phyloP scores from a whole-genome alignment of 2,797 vertebrate species.

The Myotis findleyi region DNA sequence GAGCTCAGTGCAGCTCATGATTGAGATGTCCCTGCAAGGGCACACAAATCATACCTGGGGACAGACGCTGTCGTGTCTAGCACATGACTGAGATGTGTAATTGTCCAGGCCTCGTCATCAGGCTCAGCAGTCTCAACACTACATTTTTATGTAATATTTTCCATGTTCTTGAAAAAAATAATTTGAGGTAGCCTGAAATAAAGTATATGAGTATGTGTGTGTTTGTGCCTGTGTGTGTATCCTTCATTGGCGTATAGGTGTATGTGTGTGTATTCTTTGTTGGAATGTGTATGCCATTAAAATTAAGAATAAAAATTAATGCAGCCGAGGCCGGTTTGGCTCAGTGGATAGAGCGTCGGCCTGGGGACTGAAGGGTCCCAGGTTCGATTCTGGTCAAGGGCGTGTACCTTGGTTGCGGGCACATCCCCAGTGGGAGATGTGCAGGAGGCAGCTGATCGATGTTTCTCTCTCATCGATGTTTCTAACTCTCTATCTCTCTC shows the following conservation, averaged over 20 bases:
- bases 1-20: background rate
- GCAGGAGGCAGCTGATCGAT: too few relatives aligned
- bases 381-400: too few relatives aligned
- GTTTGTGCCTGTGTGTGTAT: background rate
- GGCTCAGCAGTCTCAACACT: background rate
- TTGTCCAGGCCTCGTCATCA: background rate
- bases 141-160: background rate
- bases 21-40: background rate
- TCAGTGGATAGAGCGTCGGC: too few relatives aligned
- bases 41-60: background rate
- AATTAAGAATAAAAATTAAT: background rate
- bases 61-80: rapidly evolving
- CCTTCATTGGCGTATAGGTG: background rate
- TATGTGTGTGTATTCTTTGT: background rate
- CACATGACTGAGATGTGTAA: background rate
- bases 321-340: too few relatives aligned
- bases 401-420: too few relatives aligned
- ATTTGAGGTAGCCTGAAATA: background rate
- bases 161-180: background rate
- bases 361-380: too few relatives aligned
- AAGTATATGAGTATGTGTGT: background rate
- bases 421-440: too few relatives aligned
- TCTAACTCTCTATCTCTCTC: too few relatives aligned
- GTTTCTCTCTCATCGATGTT: too few relatives aligned
- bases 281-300: background rate